Evolutionary conservation across 2,113 vertebrate species (phyloP).

Genomic region (Scomber scombrus): DNA sequence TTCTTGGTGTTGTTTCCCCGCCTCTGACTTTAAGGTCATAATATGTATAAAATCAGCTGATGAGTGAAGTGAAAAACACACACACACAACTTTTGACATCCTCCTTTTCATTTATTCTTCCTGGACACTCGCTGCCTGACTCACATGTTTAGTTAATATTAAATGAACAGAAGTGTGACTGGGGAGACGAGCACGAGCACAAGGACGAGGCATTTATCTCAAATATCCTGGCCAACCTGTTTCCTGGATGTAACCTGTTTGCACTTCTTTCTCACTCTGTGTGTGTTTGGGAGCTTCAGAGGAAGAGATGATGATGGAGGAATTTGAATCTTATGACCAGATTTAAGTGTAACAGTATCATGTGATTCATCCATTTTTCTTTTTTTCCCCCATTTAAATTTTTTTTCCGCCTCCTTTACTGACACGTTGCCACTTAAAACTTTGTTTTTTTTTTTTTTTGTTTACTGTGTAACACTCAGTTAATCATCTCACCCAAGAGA

Average conservation of each 20-base stretch:
- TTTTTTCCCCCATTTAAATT: background rate
- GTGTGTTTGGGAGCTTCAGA: slow-evolving; percentile 3
- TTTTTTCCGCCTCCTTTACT: background rate
- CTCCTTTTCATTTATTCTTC: background rate
- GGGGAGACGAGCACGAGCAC: background rate
- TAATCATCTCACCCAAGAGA: background rate
- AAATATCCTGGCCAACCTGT: background rate
- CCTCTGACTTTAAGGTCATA: background rate
- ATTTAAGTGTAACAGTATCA: slow-evolving; percentile 62
- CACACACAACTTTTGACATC: background rate
- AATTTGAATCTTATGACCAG: slow-evolving; percentile 73
- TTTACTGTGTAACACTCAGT: background rate
- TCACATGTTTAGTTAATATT: slow-evolving; percentile 9
- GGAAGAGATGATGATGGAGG: slow-evolving; percentile 32
- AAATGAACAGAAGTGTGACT: background rate
- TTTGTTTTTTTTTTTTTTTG: background rate
- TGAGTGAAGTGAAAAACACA: background rate
- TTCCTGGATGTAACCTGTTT: slow-evolving; percentile 19
- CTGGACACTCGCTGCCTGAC: background rate
- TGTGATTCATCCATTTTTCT: slow-evolving; percentile 67
- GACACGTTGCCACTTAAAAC: slow-evolving; percentile 1
- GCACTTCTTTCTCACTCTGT: background rate
- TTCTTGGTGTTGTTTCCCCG: background rate
- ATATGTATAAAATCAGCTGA: slow-evolving; percentile 40
- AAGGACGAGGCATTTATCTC: background rate